Evolutionary conservation across 2,797 vertebrate species (phyloP).

Genomic region (Vespertilio murinus): DNA sequence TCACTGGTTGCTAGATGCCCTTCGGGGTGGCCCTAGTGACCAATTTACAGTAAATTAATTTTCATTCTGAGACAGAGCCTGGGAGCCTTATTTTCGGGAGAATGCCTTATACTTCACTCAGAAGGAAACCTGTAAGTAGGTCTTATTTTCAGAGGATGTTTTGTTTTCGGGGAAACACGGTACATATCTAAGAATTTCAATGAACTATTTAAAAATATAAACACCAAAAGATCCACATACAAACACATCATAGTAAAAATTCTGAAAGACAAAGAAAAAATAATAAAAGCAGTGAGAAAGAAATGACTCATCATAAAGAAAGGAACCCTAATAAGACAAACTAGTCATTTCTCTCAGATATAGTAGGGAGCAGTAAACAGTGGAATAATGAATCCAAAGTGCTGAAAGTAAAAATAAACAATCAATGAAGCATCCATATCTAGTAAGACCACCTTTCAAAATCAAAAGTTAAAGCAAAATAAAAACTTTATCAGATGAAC

Average conservation of each 20-base stretch:
- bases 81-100: too few relatives aligned
- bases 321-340: neutral
- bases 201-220: slow-evolving; percentile 1
- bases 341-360: neutral
- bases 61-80: too few relatives aligned
- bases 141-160: too few relatives aligned
- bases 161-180: too few relatives aligned
- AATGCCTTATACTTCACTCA: too few relatives aligned
- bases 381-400: neutral
- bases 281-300: neutral
- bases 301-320: neutral
- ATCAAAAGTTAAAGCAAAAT: slow-evolving; percentile 36
- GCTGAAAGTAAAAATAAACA: neutral
- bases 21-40: too few relatives aligned
- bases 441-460: slow-evolving; percentile 12
- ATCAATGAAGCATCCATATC: neutral
- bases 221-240: neutral
- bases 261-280: neutral
- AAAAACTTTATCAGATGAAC: neutral
- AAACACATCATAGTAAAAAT: neutral
- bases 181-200: neutral
- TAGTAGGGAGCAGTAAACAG: neutral
- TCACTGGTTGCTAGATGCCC: too few relatives aligned
- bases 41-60: too few relatives aligned
- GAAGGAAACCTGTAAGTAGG: too few relatives aligned